These are phyloP conservation scores for Micrastur ruficollis DNA, from an alignment of 2,797 vertebrate genomes.

Conservation along the genomic window DNA sequence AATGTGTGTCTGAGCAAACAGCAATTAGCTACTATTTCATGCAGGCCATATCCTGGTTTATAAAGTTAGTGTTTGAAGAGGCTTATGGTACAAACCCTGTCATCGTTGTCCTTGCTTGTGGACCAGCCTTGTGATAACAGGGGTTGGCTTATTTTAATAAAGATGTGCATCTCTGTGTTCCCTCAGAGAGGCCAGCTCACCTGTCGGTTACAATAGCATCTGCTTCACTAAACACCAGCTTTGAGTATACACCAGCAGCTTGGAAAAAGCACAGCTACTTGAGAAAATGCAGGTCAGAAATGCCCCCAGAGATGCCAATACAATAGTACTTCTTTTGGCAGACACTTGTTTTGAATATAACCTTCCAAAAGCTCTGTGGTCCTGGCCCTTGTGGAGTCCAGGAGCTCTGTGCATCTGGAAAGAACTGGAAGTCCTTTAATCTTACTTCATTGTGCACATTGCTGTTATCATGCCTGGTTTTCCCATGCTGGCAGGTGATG, in stretches of 20 bases:
- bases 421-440: neutral
- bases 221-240: neutral
- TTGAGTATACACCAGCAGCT: neutral
- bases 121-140: neutral
- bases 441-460: neutral
- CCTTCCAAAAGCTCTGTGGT: neutral
- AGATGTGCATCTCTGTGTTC: neutral
- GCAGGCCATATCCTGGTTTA: neutral
- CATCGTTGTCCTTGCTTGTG: neutral
- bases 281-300: constrained; percentile 5
- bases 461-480: neutral
- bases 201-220: neutral
- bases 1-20: neutral
- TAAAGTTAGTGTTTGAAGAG: neutral
- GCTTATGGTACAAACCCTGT: neutral
- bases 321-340: neutral
- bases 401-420: neutral
- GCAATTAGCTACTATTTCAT: neutral
- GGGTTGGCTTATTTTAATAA: neutral
- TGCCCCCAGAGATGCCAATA: neutral
- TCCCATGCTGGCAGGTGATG: neutral
- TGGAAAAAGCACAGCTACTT: neutral
- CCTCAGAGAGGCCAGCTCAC: neutral
- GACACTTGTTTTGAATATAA: neutral
- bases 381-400: neutral